Evolutionary conservation across 2,888 invertebrate species (phyloP).

Genomic region (Dasysyrphus tricinctus): DNA sequence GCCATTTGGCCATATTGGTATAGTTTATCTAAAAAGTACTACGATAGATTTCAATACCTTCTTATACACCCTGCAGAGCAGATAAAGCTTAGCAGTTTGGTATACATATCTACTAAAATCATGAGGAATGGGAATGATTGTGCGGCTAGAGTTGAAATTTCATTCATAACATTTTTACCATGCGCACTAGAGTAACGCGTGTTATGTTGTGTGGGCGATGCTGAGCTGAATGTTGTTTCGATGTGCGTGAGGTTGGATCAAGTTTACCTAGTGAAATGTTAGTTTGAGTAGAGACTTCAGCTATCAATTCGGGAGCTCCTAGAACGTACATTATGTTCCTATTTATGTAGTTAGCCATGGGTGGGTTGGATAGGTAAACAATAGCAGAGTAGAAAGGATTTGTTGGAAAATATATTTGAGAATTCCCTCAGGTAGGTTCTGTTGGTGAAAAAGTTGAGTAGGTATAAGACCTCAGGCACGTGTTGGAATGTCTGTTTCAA

Average conservation of each 20-base stretch:
- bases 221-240: constrained; percentile 13
- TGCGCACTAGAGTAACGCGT: constrained; percentile 57
- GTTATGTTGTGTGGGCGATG: constrained; percentile 52
- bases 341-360: background rate
- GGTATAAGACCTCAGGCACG: background rate
- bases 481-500: background rate
- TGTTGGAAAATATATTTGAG: background rate
- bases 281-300: constrained; percentile 23
- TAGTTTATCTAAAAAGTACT: constrained; percentile 28
- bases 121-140: background rate
- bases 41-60: constrained; percentile 41
- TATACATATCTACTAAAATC: background rate
- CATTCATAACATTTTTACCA: constrained; percentile 68
- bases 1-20: constrained; percentile 49
- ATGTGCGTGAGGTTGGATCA: constrained; percentile 4
- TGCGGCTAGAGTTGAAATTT: constrained; percentile 41
- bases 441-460: accelerated
- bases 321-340: background rate
- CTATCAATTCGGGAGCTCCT: constrained; percentile 25
- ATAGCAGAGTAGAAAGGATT: background rate
- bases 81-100: constrained; percentile 14
- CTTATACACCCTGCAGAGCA: constrained; percentile 6
- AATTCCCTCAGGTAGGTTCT: background rate
- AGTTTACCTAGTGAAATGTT: background rate
- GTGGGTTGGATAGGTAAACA: background rate